These are phyloP conservation scores for Julus scanicus DNA, from an alignment of 2,888 invertebrate species.

Conservation along the genomic window DNA sequence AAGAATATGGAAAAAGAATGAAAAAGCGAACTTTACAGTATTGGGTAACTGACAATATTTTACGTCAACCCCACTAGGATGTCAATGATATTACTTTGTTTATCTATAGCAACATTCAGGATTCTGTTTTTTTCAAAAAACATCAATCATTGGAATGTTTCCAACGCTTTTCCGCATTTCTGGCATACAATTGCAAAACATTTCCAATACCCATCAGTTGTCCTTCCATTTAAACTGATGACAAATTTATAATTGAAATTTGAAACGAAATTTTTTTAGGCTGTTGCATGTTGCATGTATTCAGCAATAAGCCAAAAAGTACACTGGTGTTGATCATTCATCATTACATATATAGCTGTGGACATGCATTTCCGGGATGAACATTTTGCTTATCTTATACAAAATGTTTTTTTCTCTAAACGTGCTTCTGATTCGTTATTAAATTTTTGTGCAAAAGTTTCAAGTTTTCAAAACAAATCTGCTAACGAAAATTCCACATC, in stretches of 20 bases:
- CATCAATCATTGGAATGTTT: neutral
- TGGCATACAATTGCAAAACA: neutral
- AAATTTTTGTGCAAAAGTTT: neutral
- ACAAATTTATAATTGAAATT: slow-evolving; percentile 21
- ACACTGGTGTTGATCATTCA: slow-evolving; percentile 5
- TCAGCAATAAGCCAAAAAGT: neutral
- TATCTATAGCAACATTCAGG: neutral
- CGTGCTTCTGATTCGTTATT: neutral
- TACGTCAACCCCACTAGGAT: neutral
- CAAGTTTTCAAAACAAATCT: neutral
- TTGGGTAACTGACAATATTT: neutral
- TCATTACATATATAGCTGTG: slow-evolving; percentile 3
- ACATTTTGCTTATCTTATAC: neutral
- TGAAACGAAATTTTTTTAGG: slow-evolving; percentile 16
- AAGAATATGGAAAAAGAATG: no score
- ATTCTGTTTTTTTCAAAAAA: neutral
- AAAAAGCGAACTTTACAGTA: no score
- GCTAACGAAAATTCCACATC: neutral
- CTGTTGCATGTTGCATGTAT: neutral
- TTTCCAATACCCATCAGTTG: slow-evolving; percentile 16
- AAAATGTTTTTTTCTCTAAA: neutral
- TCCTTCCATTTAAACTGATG: neutral
- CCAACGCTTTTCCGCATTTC: neutral
- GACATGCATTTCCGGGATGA: slow-evolving; percentile 33
- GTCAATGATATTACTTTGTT: neutral